phyloP scores from a whole-genome alignment of 2,113 vertebrate species.

The Girardinichthys multiradiatus region DNA sequence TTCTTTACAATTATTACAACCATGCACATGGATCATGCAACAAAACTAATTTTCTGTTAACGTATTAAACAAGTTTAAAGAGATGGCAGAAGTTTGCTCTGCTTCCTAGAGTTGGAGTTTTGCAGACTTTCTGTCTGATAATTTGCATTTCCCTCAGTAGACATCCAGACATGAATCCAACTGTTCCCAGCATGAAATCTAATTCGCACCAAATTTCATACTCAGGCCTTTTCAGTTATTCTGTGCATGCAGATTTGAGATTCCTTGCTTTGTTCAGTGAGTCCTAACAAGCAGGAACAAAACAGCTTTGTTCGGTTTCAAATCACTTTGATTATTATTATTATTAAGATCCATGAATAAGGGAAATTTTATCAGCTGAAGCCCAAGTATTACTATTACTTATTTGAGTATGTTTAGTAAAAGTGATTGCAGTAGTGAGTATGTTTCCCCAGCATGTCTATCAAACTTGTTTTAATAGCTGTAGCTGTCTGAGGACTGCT shows the following conservation, averaged over 20 bases:
- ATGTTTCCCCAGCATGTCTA: constrained; percentile 21
- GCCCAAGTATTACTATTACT: background rate
- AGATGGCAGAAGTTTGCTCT: background rate
- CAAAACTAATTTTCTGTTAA: background rate
- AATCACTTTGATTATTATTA: constrained; percentile 5
- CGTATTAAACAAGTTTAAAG: background rate
- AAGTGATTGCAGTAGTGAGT: background rate
- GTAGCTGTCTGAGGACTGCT: constrained; percentile 13
- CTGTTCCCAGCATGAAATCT: constrained; percentile 38
- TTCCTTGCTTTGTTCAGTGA: constrained; percentile 8
- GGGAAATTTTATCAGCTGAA: constrained; percentile 4
- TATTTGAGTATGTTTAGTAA: constrained; percentile 13
- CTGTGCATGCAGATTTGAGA: constrained; percentile 5
- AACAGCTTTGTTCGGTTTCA: constrained; percentile 27
- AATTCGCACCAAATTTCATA: constrained; percentile 43
- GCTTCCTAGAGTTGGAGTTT: constrained; percentile 5
- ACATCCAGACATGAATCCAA: constrained; percentile 26
- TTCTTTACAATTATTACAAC: background rate
- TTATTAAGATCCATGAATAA: constrained; percentile 7
- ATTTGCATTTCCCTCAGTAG: constrained; percentile 45
- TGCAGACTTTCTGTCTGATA: constrained; percentile 17
- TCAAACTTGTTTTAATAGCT: constrained; percentile 30
- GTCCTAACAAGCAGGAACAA: constrained; percentile 8
- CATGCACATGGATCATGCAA: background rate
- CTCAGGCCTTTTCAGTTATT: background rate